Conservation (phyloP, 2,888 invertebrate species). For the Netelia fuscicornis region DNA sequence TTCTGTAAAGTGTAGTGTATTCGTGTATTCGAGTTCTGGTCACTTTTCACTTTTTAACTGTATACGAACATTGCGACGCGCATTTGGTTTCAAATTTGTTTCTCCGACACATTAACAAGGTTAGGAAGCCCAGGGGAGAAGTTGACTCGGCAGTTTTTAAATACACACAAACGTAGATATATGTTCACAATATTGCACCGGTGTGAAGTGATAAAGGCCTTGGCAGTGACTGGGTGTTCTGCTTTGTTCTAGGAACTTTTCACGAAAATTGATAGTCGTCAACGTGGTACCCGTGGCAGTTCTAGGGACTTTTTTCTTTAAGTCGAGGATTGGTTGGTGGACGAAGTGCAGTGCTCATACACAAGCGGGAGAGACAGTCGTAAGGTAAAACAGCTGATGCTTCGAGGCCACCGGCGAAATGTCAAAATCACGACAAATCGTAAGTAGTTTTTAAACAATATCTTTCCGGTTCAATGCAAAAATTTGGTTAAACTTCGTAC, state of each 20-base stretch:
- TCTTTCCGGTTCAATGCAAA: not conserved
- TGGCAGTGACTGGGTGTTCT: not conserved
- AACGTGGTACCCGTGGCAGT: conserved; percentile 11
- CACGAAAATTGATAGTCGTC: not conserved
- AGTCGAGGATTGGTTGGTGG: not conserved
- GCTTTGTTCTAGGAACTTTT: conserved; percentile 36
- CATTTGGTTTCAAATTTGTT: conserved; percentile 11
- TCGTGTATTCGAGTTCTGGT: not conserved
- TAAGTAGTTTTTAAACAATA: conserved; percentile 77
- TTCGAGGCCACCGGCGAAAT: conserved; percentile 83
- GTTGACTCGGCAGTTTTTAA: conserved; percentile 83
- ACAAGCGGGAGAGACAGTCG: conserved; percentile 56
- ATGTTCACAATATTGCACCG: conserved; percentile 23
- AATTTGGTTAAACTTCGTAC: not conserved
- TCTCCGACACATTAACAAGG: conserved; percentile 71
- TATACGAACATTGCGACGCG: not conserved
- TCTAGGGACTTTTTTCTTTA: conserved; percentile 22
- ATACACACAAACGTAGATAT: conserved; percentile 71
- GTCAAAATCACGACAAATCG: conserved; percentile 84
- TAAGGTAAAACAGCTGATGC: conserved; percentile 82
- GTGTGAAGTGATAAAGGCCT: not conserved
- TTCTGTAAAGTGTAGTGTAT: not conserved
- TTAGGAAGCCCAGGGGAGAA: conserved; percentile 75
- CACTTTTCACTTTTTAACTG: not conserved
- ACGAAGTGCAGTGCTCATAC: not conserved